These are phyloP conservation scores for Mythimna pallens DNA, from an alignment of 2,888 invertebrate genomes.

Conservation along the genomic window DNA sequence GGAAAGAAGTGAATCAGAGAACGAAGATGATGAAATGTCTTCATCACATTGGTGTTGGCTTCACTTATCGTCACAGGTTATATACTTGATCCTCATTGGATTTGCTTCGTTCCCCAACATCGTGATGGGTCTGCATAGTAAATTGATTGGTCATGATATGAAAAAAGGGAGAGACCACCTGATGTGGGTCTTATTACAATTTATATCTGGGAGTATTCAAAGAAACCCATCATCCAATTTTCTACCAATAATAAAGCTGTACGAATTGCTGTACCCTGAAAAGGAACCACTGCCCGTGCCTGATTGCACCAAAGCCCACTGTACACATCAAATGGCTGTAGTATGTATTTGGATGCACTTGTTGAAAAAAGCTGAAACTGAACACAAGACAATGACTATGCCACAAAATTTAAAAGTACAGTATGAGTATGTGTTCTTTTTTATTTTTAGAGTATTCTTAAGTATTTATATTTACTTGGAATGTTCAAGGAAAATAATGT, in stretches of 20 bases:
- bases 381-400: conserved; percentile 95
- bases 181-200: conserved; percentile 99
- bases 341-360: conserved; percentile 99
- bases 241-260: conserved; percentile 96
- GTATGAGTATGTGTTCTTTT: conserved; percentile 92
- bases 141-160: conserved; percentile 94
- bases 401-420: conserved; percentile 95
- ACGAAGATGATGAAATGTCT: conserved; percentile 91
- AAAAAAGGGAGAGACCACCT: conserved; percentile 98
- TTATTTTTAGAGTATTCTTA: conserved; percentile 6
- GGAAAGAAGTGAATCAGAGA: conserved; percentile 95
- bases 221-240: conserved; percentile 97
- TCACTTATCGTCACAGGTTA: conserved; percentile 97
- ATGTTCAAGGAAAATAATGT: conserved; percentile 14
- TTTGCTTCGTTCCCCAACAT: conserved; percentile 98
- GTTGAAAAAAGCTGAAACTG: conserved; percentile 97
- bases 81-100: conserved; percentile 98
- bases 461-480: background rate
- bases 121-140: conserved; percentile 96
- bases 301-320: conserved; percentile 96
- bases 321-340: conserved; percentile 97
- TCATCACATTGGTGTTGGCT: conserved; percentile 97
- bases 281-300: conserved; percentile 97
- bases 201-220: conserved; percentile 98
- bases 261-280: conserved; percentile 98